Conservation (phyloP, 1,140 invertebrate species). For the Apocrypta bakeri region DNA sequence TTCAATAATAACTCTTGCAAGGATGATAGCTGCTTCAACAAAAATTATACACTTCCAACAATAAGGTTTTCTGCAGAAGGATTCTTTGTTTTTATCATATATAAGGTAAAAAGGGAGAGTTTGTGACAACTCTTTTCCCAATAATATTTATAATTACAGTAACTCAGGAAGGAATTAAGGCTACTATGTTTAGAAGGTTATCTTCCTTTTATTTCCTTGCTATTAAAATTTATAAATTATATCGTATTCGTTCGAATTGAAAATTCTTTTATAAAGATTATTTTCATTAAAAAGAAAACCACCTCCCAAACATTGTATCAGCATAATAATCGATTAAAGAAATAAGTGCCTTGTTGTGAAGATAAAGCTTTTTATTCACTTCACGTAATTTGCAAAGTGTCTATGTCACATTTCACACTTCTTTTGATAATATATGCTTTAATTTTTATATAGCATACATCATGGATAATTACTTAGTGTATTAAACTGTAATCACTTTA, state of each 20-base stretch:
- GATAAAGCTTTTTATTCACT: conserved; percentile 73
- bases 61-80: conserved; percentile 21
- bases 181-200: conserved; percentile 72
- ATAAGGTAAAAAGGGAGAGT: conserved; percentile 23
- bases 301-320: conserved; percentile 81
- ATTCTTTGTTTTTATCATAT: conserved; percentile 28
- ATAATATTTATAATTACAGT: conserved; percentile 41
- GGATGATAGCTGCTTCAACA: conserved; percentile 35
- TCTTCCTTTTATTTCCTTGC: conserved; percentile 60
- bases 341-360: conserved; percentile 71
- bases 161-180: conserved; percentile 72
- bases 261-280: neutral
- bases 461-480: conserved; percentile 20
- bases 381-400: conserved; percentile 70
- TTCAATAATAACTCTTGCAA: conserved; percentile 29
- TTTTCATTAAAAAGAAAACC: conserved; percentile 74
- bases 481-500: conserved; percentile 34
- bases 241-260: neutral
- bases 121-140: conserved; percentile 33
- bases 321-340: conserved; percentile 73
- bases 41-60: conserved; percentile 12
- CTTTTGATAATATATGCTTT: conserved; percentile 50
- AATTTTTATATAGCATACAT: conserved; percentile 28
- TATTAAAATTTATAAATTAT: conserved; percentile 32
- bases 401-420: conserved; percentile 66